Percentiles rank a stretch among this genome's conserved stretches.
Conservation (phyloP, 2,888 invertebrate genomes). For the Caprella mutica region DNA sequence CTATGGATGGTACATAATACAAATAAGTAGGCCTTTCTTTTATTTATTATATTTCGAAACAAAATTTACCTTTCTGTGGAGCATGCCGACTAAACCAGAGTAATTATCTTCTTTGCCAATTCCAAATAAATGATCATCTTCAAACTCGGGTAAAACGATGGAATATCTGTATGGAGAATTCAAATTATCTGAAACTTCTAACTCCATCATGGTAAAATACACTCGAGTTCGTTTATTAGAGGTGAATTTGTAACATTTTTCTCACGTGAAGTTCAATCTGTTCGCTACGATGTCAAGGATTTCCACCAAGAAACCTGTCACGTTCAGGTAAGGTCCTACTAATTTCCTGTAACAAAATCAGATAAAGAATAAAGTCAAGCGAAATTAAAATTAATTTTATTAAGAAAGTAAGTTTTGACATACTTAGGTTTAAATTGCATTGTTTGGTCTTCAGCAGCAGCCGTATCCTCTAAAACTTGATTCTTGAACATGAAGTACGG, state of each 20-base stretch:
- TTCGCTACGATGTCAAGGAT: conserved; percentile 9
- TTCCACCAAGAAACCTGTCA: conserved; percentile 1
- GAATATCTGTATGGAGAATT: conserved; percentile 10
- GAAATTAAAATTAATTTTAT: too few relatives aligned
- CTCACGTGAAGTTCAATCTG: conserved; percentile 16
- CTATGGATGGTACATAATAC: neutral
- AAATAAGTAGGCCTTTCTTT: neutral
- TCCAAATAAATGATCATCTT: conserved; percentile 3
- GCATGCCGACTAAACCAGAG: conserved; percentile 21
- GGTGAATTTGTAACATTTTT: neutral
- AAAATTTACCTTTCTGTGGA: conserved; percentile 12
- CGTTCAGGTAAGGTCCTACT: neutral
- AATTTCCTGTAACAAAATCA: neutral
- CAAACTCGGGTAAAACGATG: neutral
- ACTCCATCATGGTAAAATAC: too few relatives aligned
- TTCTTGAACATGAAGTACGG: conserved; percentile 1
- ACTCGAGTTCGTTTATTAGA: too few relatives aligned
- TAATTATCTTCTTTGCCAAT: conserved; percentile 14
- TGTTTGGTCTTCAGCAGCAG: neutral
- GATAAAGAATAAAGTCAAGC: neutral
- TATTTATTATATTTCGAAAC: neutral
- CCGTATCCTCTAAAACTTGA: neutral
- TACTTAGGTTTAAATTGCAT: too few relatives aligned
- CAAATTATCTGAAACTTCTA: too few relatives aligned
- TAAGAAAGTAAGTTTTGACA: too few relatives aligned